Evolutionary conservation across 2,888 invertebrate genomes (phyloP), one percentile per base, ranked within the genome.

Genomic region (Malthinus flaveolus): DNA sequence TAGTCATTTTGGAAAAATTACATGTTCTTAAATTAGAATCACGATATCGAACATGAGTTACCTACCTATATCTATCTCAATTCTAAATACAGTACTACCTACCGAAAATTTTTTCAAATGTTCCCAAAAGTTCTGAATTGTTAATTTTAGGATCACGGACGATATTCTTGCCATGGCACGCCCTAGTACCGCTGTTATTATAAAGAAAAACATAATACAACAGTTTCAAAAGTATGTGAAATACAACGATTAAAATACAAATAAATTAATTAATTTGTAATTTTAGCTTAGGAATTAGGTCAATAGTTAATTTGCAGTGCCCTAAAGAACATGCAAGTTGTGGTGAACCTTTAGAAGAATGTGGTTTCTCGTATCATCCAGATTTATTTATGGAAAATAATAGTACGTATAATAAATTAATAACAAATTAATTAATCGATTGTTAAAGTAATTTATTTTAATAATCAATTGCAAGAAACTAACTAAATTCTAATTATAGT

Each of bases 161-260:
- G 88, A 93, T 73, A 89, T 95, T 66, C 78, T 95, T 70, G 94
- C 94, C 74, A 94, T 93, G 93, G 89, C 93, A 56, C 86, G 95
- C 12, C 93, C 93, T 56, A 92, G 88, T 75, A 87, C 89, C 35
- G 82, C 84, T 23, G 80, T 84, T 64, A 90, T 94, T 51, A 83
- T 88, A 3, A 87, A 90, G 69, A 86, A 87, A 72, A 87, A 90
- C 68, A 84, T 93, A 66, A 85, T 93, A 66, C 85, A 87, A 68
- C 91, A 92, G 77, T 93, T 94, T 76, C 85, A 88, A 75, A 86
- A 86, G 84, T 85, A 79, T 33, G 46, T 42, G 32, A 49, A 34
- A 32, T 31, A 33, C 31, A 32, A 32, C n/a, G 32, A 32, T 23
- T 39, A 57, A 34, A 32, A 23, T 32, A 23, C 15, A 34, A 10